Conservation (phyloP, 2,113 vertebrate species). For the cattle (Bos taurus) region ARS-UCD2.0 NC_037357.1:129485001-129485500, state of each 20-base stretch:
- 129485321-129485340: neutral
- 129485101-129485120: neutral
- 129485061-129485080: neutral
- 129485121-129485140: neutral
- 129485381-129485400: neutral
- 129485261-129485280: neutral
- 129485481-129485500: neutral
- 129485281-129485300: neutral
- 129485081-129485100: neutral
- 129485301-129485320: neutral
- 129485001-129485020: neutral
- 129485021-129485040: neutral
- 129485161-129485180: neutral
- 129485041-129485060: neutral
- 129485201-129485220: neutral
- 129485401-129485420: conserved; percentile 55
- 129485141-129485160: neutral
- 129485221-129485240: neutral
- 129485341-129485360: neutral
- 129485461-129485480: neutral
- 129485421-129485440: neutral
- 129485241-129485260: neutral
- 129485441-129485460: neutral
- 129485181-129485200: neutral
- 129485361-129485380: neutral